Evolutionary conservation across 2,888 invertebrate species (phyloP).

Genomic region (Bombylius major): DNA sequence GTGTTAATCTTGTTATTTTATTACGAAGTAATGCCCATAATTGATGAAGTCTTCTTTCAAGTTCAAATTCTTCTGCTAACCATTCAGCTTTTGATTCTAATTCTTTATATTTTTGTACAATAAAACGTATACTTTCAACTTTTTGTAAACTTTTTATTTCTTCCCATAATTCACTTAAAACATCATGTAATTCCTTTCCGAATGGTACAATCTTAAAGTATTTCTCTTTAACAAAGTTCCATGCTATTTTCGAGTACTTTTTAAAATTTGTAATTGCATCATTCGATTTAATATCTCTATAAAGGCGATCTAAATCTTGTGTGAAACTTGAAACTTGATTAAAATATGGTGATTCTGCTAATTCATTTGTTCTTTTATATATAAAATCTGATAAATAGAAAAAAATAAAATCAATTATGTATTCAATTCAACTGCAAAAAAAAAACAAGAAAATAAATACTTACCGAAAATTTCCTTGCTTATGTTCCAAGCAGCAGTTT

Average conservation of each 20-base stretch:
- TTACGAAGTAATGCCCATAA: conserved; percentile 51
- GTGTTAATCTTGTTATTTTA: conserved; percentile 58
- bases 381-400: conserved; percentile 51
- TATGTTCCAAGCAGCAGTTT: conserved; percentile 58
- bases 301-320: conserved; percentile 66
- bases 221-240: conserved; percentile 53
- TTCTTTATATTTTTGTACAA: conserved; percentile 45
- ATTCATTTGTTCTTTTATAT: conserved; percentile 63
- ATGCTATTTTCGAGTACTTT: conserved; percentile 57
- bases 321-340: conserved; percentile 67
- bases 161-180: conserved; percentile 46
- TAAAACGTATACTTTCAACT: conserved; percentile 45
- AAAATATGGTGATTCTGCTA: conserved; percentile 70
- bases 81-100: conserved; percentile 51
- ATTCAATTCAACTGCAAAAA: not conserved
- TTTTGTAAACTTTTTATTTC: conserved; percentile 49
- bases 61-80: conserved; percentile 63
- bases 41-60: conserved; percentile 54
- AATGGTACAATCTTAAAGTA: conserved; percentile 56
- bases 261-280: conserved; percentile 65
- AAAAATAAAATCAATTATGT: not conserved
- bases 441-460: not conserved
- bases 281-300: conserved; percentile 63
- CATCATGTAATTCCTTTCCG: conserved; percentile 50
- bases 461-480: conserved; percentile 56